Evolutionary conservation across 2,797 vertebrate species (phyloP).

Genomic region (Vireo griseus): DNA sequence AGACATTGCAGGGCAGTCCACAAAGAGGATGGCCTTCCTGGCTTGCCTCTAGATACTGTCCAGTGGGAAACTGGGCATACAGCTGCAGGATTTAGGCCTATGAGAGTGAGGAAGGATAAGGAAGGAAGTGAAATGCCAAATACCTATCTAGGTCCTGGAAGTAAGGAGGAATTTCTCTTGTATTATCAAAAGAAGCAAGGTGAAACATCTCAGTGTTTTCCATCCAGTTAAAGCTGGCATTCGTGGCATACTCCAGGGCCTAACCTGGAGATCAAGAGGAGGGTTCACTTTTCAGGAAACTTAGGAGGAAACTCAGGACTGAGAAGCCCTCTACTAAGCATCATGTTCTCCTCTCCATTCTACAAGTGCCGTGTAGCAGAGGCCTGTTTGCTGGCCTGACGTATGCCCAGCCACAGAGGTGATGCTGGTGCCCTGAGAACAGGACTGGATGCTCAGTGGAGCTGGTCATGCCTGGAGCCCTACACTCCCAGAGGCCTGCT

Average conservation of each 20-base stretch:
- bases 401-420: neutral
- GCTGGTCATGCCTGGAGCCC: neutral
- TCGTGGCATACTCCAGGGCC: neutral
- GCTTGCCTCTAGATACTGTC: neutral
- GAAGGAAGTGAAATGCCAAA: neutral
- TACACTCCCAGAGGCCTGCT: neutral
- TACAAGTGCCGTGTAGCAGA: neutral
- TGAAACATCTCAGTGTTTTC: neutral
- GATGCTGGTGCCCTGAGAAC: neutral
- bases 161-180: neutral
- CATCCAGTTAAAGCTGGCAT: neutral
- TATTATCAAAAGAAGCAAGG: neutral
- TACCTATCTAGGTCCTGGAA: neutral
- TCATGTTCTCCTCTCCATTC: neutral
- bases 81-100: neutral
- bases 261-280: neutral
- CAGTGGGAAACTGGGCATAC: neutral
- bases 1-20: neutral
- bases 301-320: neutral
- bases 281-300: neutral
- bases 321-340: neutral
- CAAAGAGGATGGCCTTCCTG: neutral
- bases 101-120: neutral
- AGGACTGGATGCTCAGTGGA: neutral
- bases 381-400: neutral